A percentile compares a stretch with the other conserved stretches of the same genome.
phyloP scores from a whole-genome alignment of 2,797 vertebrate species.

The Gallinago solitaria region DNA sequence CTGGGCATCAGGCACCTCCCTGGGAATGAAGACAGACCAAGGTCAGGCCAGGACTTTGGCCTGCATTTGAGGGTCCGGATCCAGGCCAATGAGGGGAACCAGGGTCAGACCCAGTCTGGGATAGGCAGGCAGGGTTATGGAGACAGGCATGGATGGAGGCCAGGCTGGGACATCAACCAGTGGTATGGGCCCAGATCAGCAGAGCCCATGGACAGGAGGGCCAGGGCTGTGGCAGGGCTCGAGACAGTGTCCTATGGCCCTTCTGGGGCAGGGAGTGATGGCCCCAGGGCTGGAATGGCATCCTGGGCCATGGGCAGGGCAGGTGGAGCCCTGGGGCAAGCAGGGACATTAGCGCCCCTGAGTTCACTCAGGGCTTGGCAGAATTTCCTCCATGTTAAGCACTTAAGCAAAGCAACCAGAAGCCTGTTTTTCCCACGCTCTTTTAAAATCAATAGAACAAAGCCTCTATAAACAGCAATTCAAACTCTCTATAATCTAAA shows the following conservation, averaged over 20 bases:
- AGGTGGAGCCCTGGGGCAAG: fast-evolving
- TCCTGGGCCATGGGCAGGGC: fast-evolving
- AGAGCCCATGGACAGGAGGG: fast-evolving
- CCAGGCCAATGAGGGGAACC: background rate
- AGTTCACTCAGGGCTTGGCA: background rate
- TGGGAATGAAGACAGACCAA: too few relatives aligned
- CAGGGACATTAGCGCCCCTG: background rate
- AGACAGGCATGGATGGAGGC: too few relatives aligned
- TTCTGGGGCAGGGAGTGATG: background rate
- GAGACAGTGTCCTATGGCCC: fast-evolving
- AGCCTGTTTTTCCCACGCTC: fast-evolving
- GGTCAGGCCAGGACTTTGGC: background rate
- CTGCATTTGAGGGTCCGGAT: too few relatives aligned
- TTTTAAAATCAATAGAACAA: background rate
- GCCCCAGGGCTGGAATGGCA: fast-evolving
- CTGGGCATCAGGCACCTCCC: background rate
- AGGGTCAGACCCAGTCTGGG: background rate
- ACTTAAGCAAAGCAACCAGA: background rate
- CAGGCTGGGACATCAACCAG: background rate
- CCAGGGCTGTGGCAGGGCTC: background rate
- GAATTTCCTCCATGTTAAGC: background rate
- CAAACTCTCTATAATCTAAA: background rate
- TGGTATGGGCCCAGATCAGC: too few relatives aligned
- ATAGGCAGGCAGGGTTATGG: fast-evolving
- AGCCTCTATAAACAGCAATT: background rate